Base-by-base conservation (phyloP, 92 coral and sea anemone species). In the Paragorgia papillata region DNA sequence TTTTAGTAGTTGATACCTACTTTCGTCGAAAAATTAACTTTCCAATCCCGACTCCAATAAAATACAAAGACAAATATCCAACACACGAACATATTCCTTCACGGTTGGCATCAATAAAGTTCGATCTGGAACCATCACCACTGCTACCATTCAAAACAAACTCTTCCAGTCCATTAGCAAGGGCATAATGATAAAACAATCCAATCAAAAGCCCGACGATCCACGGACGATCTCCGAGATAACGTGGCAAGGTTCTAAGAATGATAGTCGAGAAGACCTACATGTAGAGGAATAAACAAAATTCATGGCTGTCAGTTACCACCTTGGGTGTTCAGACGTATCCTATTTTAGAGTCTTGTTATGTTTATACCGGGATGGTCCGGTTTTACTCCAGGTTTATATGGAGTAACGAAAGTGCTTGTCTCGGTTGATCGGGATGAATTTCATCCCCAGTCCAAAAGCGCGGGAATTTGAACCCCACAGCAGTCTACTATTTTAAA, bases 71-170 rank as follows among this genome's bases (percentile, higher is more conserved):
- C 17, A 94, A 71, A 76, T 91, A 94, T 25, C 97, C 98, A 53
- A 73, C 41, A 82, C 94, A 88, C 8, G 98, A 91, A 71, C 83
- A 83, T 10, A 94, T 39, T 12, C 98, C 98, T 81, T 94, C 98
- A 24, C 98, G 85, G 44, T 94, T 94, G 27, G 97, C 98, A 83
- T 94, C 92, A 44, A 94, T 26, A 12, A 94, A 53, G 30, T 85
- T 88, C 56, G 57, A 56, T 19, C 98, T 88, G 20, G 97, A 84
- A 2, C 91, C 89, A 78, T 89, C 84, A 12, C 89, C 93, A 13
- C 74, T 49, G 55, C 90, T 94, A 12, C 97, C 98, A 74, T 84
- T 53, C 43, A 94, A 43, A 28, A 89, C 56, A 65, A 84, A 90
- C n/a, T 80, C 56, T 61, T 82, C 82, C 80, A 94, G 79, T 5